These are phyloP conservation scores for Orius laevigatus DNA, from an alignment of 1,140 invertebrate species.

Conservation along the genomic window DNA sequence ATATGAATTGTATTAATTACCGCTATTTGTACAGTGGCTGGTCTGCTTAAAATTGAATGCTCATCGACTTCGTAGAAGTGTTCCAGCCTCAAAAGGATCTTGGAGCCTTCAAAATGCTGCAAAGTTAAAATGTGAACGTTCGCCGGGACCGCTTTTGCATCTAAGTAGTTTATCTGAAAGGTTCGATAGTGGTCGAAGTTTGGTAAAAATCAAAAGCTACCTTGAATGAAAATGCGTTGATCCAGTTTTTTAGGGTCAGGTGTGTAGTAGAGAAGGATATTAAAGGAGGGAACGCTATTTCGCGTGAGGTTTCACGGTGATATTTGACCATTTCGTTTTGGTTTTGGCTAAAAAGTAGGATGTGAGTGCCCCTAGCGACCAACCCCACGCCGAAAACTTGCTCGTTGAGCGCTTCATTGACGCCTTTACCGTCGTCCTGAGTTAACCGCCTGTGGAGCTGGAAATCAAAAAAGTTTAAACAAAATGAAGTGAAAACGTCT, in stretches of 20 bases:
- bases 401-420: constrained; percentile 85
- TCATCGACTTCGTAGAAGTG: constrained; percentile 67
- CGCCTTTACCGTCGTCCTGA: constrained; percentile 82
- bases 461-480: too few relatives aligned
- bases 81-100: constrained; percentile 65
- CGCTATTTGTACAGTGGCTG: constrained; percentile 36
- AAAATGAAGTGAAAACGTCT: too few relatives aligned
- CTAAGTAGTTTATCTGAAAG: too few relatives aligned
- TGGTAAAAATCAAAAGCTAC: constrained; percentile 27
- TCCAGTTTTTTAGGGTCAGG: constrained; percentile 29
- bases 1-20: too few relatives aligned
- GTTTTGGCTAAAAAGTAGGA: constrained; percentile 21
- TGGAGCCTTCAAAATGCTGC: constrained; percentile 57
- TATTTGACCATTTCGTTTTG: neutral
- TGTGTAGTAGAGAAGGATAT: constrained; percentile 27
- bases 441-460: constrained; percentile 71
- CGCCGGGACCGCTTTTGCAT: constrained; percentile 36
- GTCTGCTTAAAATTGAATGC: constrained; percentile 36
- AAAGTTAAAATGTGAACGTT: constrained; percentile 75
- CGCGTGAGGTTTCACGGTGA: constrained; percentile 8
- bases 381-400: constrained; percentile 58
- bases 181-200: too few relatives aligned
- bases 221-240: constrained; percentile 25
- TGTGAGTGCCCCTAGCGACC: constrained; percentile 60
- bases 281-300: constrained; percentile 28